These are phyloP conservation scores for Periphyllus acericola DNA, from an alignment of 2,888 invertebrate species.

Conservation along the genomic window DNA sequence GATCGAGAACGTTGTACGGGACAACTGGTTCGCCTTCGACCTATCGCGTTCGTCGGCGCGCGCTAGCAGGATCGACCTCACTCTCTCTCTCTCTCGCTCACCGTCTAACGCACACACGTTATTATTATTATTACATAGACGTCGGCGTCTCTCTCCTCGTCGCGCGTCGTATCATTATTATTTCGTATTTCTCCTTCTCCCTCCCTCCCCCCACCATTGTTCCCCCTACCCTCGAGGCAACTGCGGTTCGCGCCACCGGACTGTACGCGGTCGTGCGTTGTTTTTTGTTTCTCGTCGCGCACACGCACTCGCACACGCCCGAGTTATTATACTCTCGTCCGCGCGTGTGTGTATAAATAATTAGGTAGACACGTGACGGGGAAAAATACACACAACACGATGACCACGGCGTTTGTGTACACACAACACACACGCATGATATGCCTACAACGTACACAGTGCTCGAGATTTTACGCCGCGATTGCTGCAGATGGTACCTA, in stretches of 20 bases:
- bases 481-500: not conserved
- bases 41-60: slow-evolving; percentile 20
- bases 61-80: not conserved
- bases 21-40: slow-evolving; percentile 60
- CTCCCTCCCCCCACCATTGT: not conserved
- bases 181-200: not conserved
- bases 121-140: not conserved
- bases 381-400: not conserved
- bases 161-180: not conserved
- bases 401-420: not conserved
- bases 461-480: not conserved
- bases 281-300: not conserved
- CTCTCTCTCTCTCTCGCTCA: not conserved
- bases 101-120: not conserved
- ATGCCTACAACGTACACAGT: not conserved
- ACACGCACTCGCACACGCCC: not conserved
- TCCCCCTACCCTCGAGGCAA: not conserved
- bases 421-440: not conserved
- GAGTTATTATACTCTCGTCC: not conserved
- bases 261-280: not conserved
- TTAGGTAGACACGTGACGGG: slow-evolving; percentile 20
- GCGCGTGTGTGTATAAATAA: not conserved
- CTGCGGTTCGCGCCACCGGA: not conserved
- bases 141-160: not conserved
- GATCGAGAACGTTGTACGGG: not conserved